Conservation (phyloP, 1,140 invertebrate species). For the Elysia chlorotica region DNA sequence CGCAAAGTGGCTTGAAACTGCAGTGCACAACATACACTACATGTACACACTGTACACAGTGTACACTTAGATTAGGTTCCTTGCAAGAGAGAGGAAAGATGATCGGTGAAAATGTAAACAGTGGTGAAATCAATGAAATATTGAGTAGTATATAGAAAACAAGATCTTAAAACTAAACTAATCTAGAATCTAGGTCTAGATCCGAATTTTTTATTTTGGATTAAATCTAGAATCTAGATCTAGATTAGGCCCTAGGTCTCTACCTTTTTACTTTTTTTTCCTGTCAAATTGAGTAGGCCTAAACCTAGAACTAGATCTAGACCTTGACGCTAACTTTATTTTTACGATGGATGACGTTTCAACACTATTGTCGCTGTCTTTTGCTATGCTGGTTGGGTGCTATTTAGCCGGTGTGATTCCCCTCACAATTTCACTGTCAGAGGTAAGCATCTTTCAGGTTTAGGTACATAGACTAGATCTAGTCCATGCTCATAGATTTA, state of each 20-base stretch:
- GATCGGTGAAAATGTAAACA: too few species aligned
- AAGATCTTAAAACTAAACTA: too few species aligned
- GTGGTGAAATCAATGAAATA: too few species aligned
- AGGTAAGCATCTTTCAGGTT: constrained; percentile 71
- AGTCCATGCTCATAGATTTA: background rate
- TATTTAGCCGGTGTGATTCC: constrained; percentile 93
- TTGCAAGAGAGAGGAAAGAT: too few species aligned
- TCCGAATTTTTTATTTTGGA: background rate
- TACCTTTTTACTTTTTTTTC: background rate
- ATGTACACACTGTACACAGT: too few species aligned
- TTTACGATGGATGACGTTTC: constrained; percentile 80
- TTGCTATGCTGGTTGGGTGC: constrained; percentile 94
- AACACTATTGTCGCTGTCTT: constrained; percentile 77
- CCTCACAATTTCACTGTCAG: constrained; percentile 88
- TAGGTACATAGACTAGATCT: background rate
- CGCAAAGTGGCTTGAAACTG: background rate
- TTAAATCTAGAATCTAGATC: background rate
- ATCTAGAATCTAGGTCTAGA: background rate
- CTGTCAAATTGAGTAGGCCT: background rate
- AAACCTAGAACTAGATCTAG: background rate
- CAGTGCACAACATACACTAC: too few species aligned
- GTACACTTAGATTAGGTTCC: too few species aligned
- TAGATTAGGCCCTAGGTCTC: background rate
- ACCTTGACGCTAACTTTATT: background rate
- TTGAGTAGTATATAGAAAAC: too few species aligned